Evolutionary conservation across 2,113 vertebrate species (phyloP), one percentile per base, ranked within the genome.

Genomic region (Barbus barbus): DNA sequence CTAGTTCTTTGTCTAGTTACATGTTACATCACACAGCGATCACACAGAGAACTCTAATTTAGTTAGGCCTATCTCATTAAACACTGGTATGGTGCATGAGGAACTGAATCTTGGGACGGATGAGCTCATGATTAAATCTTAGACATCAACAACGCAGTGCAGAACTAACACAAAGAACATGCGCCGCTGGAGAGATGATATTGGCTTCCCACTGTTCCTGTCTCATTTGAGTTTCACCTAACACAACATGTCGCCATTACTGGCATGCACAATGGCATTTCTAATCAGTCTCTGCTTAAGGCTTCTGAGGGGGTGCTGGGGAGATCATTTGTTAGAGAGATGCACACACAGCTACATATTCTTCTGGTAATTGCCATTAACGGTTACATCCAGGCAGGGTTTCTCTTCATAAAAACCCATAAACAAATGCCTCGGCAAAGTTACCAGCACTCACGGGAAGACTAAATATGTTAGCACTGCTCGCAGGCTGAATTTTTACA

Each of bases 351-450:
- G 56, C 53, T 61, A 44, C 77, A 24, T 75, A 78, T 60, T 71
- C 75, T 84, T 74, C 74, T 31, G 53, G 61, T 86, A 86, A 89
- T 87, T 86, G 83, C 58, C 82, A 84, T 79, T 79, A 87, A 84
- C 60, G 72, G 28, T 63, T 63, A 22, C 53, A 76, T 48, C 73
- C 61, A 53, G 14, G 76, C 81, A 83, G 82, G 71, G 78, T 8
- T 58, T 51, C 69, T 67, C 46, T 56, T 81, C 46, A 82, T 78
- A 86, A 67, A 60, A 74, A 24, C 20, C 56, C 61, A 87, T 61
- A 84, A 84, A 71, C 78, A 87, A 74, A 76, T 31, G 48, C 61
- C 20, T 73, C n/a, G 3, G 20, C 24, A 46, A 81, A 38, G 78
- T 71, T 77, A 69, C 61, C 9, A 63, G 24, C 53, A 31, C 60